Evolutionary conservation across 2,797 vertebrate genomes (phyloP).

Genomic region (Pseudochirops cupreus): DNA sequence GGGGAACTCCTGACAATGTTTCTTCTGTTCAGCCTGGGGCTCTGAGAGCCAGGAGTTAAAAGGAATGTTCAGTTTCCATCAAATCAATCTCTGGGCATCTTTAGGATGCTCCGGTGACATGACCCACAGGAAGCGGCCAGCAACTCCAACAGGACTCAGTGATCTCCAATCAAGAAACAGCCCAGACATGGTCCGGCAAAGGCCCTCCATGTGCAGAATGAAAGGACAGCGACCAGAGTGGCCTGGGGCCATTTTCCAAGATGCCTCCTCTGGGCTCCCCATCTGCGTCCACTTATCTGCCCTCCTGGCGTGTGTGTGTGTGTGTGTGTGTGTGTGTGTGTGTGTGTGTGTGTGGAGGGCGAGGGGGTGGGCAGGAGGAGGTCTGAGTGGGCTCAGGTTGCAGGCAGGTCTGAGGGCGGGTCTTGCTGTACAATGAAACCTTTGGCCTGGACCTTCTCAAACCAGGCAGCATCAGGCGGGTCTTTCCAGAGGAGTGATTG

Average conservation of each 20-base stretch:
- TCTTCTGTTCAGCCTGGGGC: slow-evolving; percentile 82
- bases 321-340: slow-evolving; percentile 70
- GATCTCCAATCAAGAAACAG: slow-evolving; percentile 94
- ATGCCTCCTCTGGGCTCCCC: slow-evolving; percentile 89
- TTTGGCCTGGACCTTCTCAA: slow-evolving; percentile 94
- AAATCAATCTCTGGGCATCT: slow-evolving; percentile 83
- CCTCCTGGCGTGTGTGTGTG: slow-evolving; percentile 60
- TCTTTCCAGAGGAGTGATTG: slow-evolving; percentile 90
- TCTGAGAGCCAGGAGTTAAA: slow-evolving; percentile 78
- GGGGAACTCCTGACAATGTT: slow-evolving; percentile 80
- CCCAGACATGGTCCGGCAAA: slow-evolving; percentile 88
- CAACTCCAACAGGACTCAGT: slow-evolving; percentile 85
- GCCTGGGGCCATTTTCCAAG: slow-evolving; percentile 87
- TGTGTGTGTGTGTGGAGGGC: slow-evolving; percentile 25
- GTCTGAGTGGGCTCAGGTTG: slow-evolving; percentile 89
- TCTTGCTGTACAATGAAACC: slow-evolving; percentile 89
- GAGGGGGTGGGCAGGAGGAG: slow-evolving; percentile 72
- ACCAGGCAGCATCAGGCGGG: slow-evolving; percentile 85
- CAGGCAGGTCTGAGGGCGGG: slow-evolving; percentile 91
- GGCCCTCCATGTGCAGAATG: slow-evolving; percentile 86
- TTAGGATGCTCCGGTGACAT: slow-evolving; percentile 89
- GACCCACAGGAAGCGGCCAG: slow-evolving; percentile 92
- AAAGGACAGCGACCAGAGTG: slow-evolving; percentile 85
- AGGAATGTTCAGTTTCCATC: slow-evolving; percentile 83
- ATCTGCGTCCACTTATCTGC: slow-evolving; percentile 97